Conservation (phyloP, 1,140 invertebrate genomes). For the Potamilus streckersoni region DNA sequence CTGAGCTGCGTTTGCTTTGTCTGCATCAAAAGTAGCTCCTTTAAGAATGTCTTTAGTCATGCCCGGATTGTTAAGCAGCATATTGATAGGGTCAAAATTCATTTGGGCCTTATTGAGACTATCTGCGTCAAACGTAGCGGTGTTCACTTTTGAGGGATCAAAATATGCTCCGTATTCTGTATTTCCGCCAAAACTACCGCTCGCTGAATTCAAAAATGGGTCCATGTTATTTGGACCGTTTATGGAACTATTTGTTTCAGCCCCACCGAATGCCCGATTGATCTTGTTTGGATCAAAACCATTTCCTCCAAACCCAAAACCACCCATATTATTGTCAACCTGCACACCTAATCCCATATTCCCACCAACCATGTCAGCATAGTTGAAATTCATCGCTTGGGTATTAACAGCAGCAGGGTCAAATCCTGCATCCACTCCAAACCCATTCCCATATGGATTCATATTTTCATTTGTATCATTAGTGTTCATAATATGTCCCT, state of each 20-base stretch:
- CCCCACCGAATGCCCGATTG: slow-evolving; percentile 9
- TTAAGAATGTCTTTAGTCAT: slow-evolving; percentile 19
- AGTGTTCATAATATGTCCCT: too few species aligned
- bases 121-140: slow-evolving; percentile 15
- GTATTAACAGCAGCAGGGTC: background rate
- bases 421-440: background rate
- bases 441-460: too few species aligned
- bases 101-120: slow-evolving; percentile 14
- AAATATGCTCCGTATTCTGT: slow-evolving; percentile 4
- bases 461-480: too few species aligned
- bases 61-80: slow-evolving; percentile 18
- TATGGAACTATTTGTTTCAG: too few species aligned
- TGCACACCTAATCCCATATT: too few species aligned
- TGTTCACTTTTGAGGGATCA: slow-evolving; percentile 12
- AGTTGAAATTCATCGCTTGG: background rate
- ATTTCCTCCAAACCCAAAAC: background rate
- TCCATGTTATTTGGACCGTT: too few species aligned
- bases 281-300: slow-evolving; percentile 15
- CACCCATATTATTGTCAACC: background rate
- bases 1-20: slow-evolving; percentile 8
- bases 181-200: background rate
- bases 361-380: too few species aligned
- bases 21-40: slow-evolving; percentile 12
- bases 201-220: too few species aligned
- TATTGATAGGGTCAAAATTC: slow-evolving; percentile 15